Evolutionary conservation across 1,140 invertebrate genomes (phyloP).

Genomic region (Vollenhovia emeryi): DNA sequence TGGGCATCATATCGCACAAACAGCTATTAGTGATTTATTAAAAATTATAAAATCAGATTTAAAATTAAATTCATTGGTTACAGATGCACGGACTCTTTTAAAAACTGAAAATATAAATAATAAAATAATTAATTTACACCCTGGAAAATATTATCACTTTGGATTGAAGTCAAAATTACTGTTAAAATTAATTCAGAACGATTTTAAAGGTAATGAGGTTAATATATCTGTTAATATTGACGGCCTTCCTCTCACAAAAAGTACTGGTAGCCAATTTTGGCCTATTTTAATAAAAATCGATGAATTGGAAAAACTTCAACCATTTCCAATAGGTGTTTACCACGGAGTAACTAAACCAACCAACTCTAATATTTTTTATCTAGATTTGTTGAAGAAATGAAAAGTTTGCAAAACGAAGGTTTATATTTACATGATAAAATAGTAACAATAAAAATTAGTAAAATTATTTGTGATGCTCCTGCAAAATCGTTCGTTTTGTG

Average conservation of each 20-base stretch:
- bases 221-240: conserved; percentile 1
- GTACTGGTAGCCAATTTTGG: conserved; percentile 17
- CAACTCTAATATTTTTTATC: too few species aligned
- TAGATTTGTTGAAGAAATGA: too few species aligned
- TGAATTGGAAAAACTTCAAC: too few species aligned
- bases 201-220: not conserved
- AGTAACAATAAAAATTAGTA: too few species aligned
- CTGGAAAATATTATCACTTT: not conserved
- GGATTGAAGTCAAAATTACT: not conserved
- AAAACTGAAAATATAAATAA: conserved; percentile 51
- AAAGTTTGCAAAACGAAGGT: too few species aligned
- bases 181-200: not conserved
- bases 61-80: not conserved
- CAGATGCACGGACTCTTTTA: not conserved
- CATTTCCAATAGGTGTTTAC: too few species aligned
- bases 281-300: conserved; percentile 1
- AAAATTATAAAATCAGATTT: not conserved
- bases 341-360: too few species aligned
- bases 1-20: not conserved
- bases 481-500: too few species aligned
- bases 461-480: too few species aligned
- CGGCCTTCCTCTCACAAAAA: conserved; percentile 5
- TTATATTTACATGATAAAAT: too few species aligned
- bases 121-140: not conserved
- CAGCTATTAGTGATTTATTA: not conserved